These are phyloP conservation scores for Trachelipus rathkii DNA, from an alignment of 1,140 invertebrate genomes.

Conservation along the genomic window DNA sequence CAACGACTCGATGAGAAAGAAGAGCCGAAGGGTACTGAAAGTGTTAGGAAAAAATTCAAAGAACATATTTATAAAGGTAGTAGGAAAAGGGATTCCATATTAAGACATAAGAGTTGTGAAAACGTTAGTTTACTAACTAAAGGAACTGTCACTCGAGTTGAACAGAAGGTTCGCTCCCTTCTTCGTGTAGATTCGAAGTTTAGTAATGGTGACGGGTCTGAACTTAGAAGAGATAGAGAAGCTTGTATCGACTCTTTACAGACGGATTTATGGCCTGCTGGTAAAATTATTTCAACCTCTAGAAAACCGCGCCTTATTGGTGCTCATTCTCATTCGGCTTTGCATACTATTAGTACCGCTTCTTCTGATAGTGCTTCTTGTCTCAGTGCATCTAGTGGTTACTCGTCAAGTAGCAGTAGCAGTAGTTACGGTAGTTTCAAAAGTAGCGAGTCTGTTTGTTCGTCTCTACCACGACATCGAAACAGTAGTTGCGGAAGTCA, in stretches of 20 bases:
- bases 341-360: neutral
- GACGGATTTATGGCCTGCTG: neutral
- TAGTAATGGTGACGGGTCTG: neutral
- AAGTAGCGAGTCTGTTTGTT: neutral
- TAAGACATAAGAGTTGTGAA: neutral
- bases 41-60: neutral
- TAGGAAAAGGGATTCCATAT: neutral
- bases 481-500: neutral
- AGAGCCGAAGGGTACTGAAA: neutral
- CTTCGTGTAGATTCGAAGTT: neutral
- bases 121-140: neutral
- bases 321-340: neutral
- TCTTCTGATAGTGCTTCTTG: neutral
- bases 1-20: neutral
- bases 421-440: conserved; percentile 3
- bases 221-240: no score
- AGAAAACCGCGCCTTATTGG: neutral
- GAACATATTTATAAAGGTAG: neutral
- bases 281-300: neutral
- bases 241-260: no score
- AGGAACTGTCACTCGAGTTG: neutral
- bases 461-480: neutral
- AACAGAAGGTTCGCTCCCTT: neutral
- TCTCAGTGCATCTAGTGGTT: neutral
- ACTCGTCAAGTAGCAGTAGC: neutral